Conservation (phyloP, 2,888 invertebrate species). For the Melitaea athalia region DNA sequence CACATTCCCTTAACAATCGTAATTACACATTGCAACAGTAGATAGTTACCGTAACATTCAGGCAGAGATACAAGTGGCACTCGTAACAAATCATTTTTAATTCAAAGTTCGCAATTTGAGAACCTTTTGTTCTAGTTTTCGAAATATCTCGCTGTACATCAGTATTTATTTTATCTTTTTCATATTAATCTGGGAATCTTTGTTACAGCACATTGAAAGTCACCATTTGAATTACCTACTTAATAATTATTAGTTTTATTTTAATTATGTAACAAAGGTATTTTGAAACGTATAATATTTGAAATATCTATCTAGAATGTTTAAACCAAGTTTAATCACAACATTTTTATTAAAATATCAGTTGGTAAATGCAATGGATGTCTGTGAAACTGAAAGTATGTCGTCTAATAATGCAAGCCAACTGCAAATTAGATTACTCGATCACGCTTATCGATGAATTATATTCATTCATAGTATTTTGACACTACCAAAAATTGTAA, state of each 20-base stretch:
- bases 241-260: too few species aligned
- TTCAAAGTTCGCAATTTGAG: slow-evolving; percentile 38
- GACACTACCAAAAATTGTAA: not conserved
- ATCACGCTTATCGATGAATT: not conserved
- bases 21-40: slow-evolving; percentile 26
- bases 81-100: slow-evolving; percentile 32
- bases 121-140: slow-evolving; percentile 50
- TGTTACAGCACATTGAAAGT: too few species aligned
- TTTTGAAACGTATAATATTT: too few species aligned
- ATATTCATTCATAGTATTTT: not conserved
- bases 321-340: not conserved
- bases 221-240: too few species aligned
- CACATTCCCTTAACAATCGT: slow-evolving; percentile 9
- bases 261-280: too few species aligned
- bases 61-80: slow-evolving; percentile 15
- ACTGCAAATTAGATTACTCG: slow-evolving; percentile 18
- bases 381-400: slow-evolving; percentile 60
- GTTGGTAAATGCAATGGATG: slow-evolving; percentile 15
- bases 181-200: too few species aligned
- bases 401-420: slow-evolving; percentile 50
- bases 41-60: slow-evolving; percentile 24
- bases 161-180: not conserved
- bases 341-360: slow-evolving; percentile 5
- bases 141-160: slow-evolving; percentile 28
- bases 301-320: too few species aligned